Percentiles rank a stretch among this genome's conserved stretches.
phyloP scores from a whole-genome alignment of 1,140 invertebrate genomes.

The Drosophila lini region DNA sequence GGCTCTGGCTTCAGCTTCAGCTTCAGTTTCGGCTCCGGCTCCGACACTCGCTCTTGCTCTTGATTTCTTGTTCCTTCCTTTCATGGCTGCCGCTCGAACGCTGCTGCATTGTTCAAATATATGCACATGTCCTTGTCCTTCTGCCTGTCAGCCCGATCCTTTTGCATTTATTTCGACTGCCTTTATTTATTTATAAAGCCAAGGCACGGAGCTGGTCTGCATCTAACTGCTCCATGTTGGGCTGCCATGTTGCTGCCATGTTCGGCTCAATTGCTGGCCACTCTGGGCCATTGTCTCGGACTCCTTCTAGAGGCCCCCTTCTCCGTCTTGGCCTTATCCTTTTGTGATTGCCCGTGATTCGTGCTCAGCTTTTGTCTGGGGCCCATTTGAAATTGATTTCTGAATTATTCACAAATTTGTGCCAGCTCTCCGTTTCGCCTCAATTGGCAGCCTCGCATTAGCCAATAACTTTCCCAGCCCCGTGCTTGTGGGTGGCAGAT shows the following conservation, averaged over 20 bases:
- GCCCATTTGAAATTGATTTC: constrained; percentile 71
- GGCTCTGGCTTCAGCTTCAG: not conserved
- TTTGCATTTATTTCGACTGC: constrained; percentile 74
- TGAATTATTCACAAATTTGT: constrained; percentile 75
- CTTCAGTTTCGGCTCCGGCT: not conserved
- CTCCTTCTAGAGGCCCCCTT: not conserved
- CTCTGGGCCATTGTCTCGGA: constrained; percentile 51
- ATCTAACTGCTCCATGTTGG: constrained; percentile 62
- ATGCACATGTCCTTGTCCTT: constrained; percentile 72
- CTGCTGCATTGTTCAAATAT: constrained; percentile 65
- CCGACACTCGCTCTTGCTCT: constrained; percentile 52
- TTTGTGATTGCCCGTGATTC: constrained; percentile 25
- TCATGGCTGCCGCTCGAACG: constrained; percentile 30
- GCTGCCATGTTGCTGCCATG: constrained; percentile 79
- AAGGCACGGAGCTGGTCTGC: constrained; percentile 32
- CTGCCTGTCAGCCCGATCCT: constrained; percentile 55
- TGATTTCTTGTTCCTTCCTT: constrained; percentile 76
- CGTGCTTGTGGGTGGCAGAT: constrained; percentile 5
- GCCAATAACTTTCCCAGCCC: constrained; percentile 56
- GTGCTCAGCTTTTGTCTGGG: constrained; percentile 43
- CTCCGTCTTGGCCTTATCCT: constrained; percentile 24
- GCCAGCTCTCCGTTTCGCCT: constrained; percentile 30
- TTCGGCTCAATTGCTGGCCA: constrained; percentile 63
- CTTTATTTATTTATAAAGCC: constrained; percentile 78
- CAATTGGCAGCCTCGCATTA: constrained; percentile 69